Conservation (phyloP, 2,113 vertebrate genomes). For the Lota lota region DNA sequence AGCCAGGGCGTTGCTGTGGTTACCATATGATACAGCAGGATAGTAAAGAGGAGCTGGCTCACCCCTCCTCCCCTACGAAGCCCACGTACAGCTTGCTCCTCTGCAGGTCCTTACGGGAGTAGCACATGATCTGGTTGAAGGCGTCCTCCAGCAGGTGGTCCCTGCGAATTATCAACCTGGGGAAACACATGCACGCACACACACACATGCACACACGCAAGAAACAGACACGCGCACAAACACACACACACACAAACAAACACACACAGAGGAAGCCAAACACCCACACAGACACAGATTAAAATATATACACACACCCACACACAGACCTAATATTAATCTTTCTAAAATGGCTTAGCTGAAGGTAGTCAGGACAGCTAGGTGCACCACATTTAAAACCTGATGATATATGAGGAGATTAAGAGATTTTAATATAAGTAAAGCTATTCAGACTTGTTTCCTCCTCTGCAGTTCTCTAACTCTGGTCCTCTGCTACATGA, state of each 20-base stretch:
- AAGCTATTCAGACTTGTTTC: no score
- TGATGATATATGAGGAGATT: no score
- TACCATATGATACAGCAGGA: no score
- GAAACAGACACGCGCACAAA: neutral
- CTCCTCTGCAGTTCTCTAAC: no score
- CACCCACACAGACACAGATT: no score
- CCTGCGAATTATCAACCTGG: constrained; percentile 94
- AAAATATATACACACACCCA: neutral
- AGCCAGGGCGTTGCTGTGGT: no score
- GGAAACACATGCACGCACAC: constrained; percentile 15
- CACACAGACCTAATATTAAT: neutral
- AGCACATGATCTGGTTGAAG: constrained; percentile 99
- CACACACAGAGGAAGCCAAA: neutral
- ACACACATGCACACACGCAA: neutral
- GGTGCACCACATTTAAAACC: neutral
- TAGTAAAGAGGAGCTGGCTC: constrained; percentile 56
- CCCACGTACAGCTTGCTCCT: constrained; percentile 97
- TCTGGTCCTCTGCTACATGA: no score
- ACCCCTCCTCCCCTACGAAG: constrained; percentile 98
- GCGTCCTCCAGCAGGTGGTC: constrained; percentile 97
- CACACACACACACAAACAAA: constrained; percentile 1
- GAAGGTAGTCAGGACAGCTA: neutral
- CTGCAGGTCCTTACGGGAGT: constrained; percentile 96
- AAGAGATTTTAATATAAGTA: no score
- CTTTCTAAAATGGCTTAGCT: neutral